Evolutionary conservation across 2,113 vertebrate species (phyloP), one percentile per base, ranked within the genome.

Genomic region (Hippocampus comes): DNA sequence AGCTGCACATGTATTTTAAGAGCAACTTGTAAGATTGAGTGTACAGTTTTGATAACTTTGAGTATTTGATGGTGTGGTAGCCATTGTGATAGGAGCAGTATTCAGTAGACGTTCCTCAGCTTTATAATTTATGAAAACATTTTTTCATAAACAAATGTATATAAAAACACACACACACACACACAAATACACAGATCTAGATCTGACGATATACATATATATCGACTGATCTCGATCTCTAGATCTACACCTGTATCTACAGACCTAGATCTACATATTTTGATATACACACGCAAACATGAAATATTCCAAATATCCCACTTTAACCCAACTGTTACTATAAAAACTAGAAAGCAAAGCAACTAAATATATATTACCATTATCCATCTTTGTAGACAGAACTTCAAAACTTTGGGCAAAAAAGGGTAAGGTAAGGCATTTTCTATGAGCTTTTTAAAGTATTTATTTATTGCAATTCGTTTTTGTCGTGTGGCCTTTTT

Each of bases 31-130:
- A 97, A 94, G 92, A 96, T 91, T 91, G 95, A 92, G 93, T 97
- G 96, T 98, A 98, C 93, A 91, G 95, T 94, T 87, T 98, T 98
- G 95, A 99, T 98, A 98, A 98, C 90, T 95, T 94, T 93, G 94
- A 94, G 96, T 98, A 95, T 94, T 97, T 97, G 95, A 94, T 94
- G 90, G 96, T 97, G 93, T 92, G 71, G 95, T 97, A 94, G 92
- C 92, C 89, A 94, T 95, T 94, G 95, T 98, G 94, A 94, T 93
- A 91, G 95, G 93, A 94, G 91, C 94, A 93, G 95, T 96, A 93
- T 87, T 94, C 91, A 90, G 94, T 95, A 95, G 95, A 91, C 89
- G 96, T 98, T 97, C 94, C 92, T 96, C 97, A 95, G 94, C 89
- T 99, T 97, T 95, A 93, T 95, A 94, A 96, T 93, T 93, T 93